These are phyloP conservation scores for Crotalus horridus DNA, from an alignment of 2,113 vertebrate species.

Conservation along the genomic window DNA sequence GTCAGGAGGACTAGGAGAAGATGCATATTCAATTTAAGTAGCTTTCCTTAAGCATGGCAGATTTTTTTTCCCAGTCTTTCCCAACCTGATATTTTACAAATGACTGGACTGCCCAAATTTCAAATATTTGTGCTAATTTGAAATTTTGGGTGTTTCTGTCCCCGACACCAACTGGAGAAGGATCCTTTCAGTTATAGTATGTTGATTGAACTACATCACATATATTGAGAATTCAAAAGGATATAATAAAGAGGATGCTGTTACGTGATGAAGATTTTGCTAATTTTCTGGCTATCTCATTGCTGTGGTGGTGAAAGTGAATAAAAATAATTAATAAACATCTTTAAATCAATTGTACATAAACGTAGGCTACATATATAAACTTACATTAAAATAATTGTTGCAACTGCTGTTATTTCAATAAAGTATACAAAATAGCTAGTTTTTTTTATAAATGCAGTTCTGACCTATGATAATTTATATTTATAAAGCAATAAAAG, in stretches of 20 bases:
- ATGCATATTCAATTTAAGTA: background rate
- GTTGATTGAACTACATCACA: background rate
- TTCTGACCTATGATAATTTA: slow-evolving; percentile 1
- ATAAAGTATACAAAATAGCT: background rate
- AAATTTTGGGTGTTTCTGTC: background rate
- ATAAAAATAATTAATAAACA: background rate
- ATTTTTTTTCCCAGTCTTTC: background rate
- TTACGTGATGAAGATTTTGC: background rate
- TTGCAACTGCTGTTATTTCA: background rate
- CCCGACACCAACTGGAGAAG: no score
- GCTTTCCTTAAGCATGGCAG: background rate
- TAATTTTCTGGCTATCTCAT: background rate
- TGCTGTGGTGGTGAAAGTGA: background rate
- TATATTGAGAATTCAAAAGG: background rate
- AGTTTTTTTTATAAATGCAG: background rate
- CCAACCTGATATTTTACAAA: background rate
- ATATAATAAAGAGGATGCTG: background rate
- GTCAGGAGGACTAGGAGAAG: background rate
- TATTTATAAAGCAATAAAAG: background rate
- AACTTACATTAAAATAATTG: background rate
- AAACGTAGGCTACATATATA: background rate
- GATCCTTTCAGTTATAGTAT: background rate
- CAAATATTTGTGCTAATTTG: background rate
- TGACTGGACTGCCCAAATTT: background rate
- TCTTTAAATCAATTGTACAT: background rate